Conservation (phyloP, 2,888 invertebrate genomes). For the Norana najaformis region DNA sequence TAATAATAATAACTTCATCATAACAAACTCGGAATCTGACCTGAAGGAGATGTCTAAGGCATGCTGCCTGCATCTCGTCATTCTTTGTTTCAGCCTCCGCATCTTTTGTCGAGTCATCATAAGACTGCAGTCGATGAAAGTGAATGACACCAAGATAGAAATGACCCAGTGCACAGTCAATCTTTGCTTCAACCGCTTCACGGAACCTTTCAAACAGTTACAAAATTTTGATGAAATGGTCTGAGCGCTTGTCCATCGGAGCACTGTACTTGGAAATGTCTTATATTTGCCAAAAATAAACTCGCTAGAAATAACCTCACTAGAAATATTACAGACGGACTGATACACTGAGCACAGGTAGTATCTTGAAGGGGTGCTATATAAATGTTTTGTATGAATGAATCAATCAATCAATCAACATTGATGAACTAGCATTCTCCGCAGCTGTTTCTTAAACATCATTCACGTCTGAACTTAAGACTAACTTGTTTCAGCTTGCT, state of each 20-base stretch:
- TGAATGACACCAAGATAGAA: not conserved
- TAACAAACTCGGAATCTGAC: not conserved
- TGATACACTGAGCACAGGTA: too few species aligned
- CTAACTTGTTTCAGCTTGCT: too few species aligned
- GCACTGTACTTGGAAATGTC: not conserved
- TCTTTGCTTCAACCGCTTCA: not conserved
- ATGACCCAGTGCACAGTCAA: not conserved
- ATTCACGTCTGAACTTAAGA: too few species aligned
- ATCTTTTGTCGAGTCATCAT: not conserved
- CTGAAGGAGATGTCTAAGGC: constrained; percentile 2
- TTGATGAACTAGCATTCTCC: too few species aligned
- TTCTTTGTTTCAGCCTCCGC: not conserved
- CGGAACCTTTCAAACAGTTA: not conserved
- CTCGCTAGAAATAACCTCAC: too few species aligned
- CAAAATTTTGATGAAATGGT: not conserved
- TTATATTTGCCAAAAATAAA: too few species aligned
- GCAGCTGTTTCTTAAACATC: too few species aligned
- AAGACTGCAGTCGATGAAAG: not conserved
- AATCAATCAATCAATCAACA: not conserved
- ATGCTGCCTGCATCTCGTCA: not conserved
- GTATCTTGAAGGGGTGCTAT: too few species aligned
- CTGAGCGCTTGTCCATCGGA: not conserved
- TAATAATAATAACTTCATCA: not conserved
- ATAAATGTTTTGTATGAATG: too few species aligned
- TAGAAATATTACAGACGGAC: too few species aligned